phyloP scores from a whole-genome alignment of 2,113 vertebrate species.

The Pagrus major region DNA sequence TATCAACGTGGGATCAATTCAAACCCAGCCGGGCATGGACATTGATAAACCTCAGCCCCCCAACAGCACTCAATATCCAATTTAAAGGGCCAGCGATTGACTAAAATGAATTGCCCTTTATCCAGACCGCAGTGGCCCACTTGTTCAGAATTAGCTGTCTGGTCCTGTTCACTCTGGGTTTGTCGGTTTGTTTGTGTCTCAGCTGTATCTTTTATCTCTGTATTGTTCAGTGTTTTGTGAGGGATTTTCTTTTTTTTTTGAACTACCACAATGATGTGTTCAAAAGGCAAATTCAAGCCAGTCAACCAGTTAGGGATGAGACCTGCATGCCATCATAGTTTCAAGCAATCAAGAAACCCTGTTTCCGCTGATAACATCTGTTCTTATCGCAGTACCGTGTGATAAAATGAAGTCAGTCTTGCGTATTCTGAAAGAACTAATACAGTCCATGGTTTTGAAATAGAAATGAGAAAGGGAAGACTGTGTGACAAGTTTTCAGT shows the following conservation, averaged over 20 bases:
- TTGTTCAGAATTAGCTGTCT: slow-evolving; percentile 71
- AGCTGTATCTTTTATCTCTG: slow-evolving; percentile 26
- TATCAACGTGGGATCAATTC: slow-evolving; percentile 79
- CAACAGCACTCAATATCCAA: slow-evolving; percentile 79
- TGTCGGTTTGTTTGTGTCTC: slow-evolving; percentile 43
- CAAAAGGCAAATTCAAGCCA: slow-evolving; percentile 39
- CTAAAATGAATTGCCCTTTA: slow-evolving; percentile 79
- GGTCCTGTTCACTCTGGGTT: slow-evolving; percentile 48
- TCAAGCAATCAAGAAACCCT: slow-evolving; percentile 1
- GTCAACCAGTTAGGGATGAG: background rate
- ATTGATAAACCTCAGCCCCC: slow-evolving; percentile 79
- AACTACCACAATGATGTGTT: slow-evolving; percentile 16
- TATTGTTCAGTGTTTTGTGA: slow-evolving; percentile 29
- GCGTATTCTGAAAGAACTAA: background rate
- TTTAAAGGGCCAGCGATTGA: slow-evolving; percentile 81
- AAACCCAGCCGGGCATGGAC: slow-evolving; percentile 73
- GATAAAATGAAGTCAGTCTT: background rate
- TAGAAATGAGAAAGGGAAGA: background rate
- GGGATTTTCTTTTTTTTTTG: slow-evolving; percentile 5
- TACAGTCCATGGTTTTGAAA: background rate
- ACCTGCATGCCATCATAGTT: background rate
- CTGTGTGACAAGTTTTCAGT: background rate
- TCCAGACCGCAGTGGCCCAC: slow-evolving; percentile 49
- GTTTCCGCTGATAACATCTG: background rate
- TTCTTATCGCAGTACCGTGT: background rate